Conservation (phyloP, 2,888 invertebrate species). For the Diaperis boleti region DNA sequence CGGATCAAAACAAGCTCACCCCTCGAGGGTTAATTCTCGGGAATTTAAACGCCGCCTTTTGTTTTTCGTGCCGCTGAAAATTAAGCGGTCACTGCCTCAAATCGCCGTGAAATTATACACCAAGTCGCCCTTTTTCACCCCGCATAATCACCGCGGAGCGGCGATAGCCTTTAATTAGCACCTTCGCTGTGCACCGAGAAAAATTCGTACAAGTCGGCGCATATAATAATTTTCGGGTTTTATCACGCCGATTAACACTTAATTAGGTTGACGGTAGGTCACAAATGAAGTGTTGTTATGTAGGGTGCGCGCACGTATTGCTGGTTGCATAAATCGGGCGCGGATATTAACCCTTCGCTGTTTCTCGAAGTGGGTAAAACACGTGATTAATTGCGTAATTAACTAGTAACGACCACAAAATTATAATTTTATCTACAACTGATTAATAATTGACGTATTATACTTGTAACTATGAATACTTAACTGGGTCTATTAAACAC, state of each 20-base stretch:
- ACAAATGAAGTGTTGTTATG: too few species aligned
- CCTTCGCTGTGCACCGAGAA: conserved; percentile 17
- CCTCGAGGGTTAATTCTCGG: not conserved
- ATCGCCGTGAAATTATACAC: conserved; percentile 29
- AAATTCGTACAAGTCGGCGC: conserved; percentile 6
- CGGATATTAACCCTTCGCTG: too few species aligned
- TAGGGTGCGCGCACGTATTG: too few species aligned
- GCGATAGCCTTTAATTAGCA: conserved; percentile 24
- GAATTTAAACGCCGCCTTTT: not conserved
- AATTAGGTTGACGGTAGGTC: not conserved
- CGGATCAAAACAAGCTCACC: not conserved
- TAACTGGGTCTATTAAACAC: too few species aligned
- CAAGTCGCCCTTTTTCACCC: conserved; percentile 16
- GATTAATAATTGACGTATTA: too few species aligned
- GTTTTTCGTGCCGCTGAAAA: conserved; percentile 24
- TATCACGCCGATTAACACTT: conserved; percentile 5
- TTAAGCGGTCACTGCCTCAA: conserved; percentile 26
- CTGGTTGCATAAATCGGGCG: too few species aligned
- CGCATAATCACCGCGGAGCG: conserved; percentile 18
- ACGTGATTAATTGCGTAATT: too few species aligned
- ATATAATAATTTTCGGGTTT: conserved; percentile 7
- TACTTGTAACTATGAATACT: too few species aligned
- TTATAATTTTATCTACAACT: too few species aligned
- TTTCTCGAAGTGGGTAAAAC: too few species aligned
- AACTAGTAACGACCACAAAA: too few species aligned